phyloP scores from a whole-genome alignment of 2,797 vertebrate genomes.

The Schizopygopsis pylzovi region DNA sequence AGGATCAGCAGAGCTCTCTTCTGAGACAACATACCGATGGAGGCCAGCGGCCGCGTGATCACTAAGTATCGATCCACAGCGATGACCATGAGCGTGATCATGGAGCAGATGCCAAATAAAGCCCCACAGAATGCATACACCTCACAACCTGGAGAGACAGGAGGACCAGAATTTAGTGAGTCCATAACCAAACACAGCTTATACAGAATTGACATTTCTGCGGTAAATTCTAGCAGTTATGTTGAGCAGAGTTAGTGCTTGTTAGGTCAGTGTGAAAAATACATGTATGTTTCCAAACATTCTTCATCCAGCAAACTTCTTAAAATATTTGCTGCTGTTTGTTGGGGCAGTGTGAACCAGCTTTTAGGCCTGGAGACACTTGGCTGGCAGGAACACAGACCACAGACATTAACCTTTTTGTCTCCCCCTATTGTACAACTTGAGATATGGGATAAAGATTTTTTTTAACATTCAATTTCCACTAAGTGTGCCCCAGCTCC shows the following conservation, averaged over 20 bases:
- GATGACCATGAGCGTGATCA: slow-evolving; percentile 93
- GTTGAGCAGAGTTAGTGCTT: neutral
- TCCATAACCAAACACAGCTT: neutral
- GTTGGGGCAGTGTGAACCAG: neutral
- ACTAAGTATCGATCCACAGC: slow-evolving; percentile 93
- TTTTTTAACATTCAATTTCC: neutral
- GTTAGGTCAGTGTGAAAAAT: neutral
- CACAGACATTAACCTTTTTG: neutral
- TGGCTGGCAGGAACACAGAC: neutral
- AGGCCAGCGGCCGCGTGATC: slow-evolving; percentile 91
- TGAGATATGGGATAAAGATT: neutral
- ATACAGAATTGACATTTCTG: neutral
- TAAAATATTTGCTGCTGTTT: neutral
- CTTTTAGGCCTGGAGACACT: neutral
- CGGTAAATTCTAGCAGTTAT: neutral
- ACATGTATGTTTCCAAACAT: neutral
- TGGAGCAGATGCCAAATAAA: slow-evolving; percentile 94
- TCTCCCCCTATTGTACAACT: neutral
- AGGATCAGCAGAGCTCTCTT: slow-evolving; percentile 85
- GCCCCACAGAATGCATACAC: slow-evolving; percentile 95
- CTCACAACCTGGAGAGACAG: slow-evolving; percentile 82
- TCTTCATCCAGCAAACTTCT: neutral
- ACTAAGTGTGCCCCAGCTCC: neutral
- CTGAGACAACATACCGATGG: slow-evolving; percentile 85
- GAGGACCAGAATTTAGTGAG: neutral